phyloP scores from a whole-genome alignment of 2,113 vertebrate species.

The Tiliqua scincoides region DNA sequence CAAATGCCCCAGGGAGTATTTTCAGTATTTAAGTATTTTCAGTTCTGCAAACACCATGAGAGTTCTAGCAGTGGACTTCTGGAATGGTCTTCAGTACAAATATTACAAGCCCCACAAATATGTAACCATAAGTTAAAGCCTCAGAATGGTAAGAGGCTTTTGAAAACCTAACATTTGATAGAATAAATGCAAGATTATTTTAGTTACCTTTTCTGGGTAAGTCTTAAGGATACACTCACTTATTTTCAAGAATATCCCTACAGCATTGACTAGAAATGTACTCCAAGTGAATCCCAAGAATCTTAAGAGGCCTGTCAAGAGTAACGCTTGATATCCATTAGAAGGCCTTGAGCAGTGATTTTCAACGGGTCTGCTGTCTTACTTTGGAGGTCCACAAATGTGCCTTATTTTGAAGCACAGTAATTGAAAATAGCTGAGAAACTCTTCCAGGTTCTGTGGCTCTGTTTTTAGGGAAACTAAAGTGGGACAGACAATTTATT shows the following conservation, averaged over 20 bases:
- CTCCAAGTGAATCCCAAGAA: neutral
- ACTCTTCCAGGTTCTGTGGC: too few relatives aligned
- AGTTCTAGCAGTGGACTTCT: neutral
- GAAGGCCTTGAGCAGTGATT: too few relatives aligned
- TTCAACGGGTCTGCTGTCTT: too few relatives aligned
- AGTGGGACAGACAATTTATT: too few relatives aligned
- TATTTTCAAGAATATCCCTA: neutral
- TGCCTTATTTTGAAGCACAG: too few relatives aligned
- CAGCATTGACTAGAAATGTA: neutral
- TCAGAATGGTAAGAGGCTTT: neutral
- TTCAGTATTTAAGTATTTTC: neutral
- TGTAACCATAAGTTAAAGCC: neutral
- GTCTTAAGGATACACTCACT: neutral
- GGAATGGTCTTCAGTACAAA: neutral
- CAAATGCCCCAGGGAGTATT: too few relatives aligned
- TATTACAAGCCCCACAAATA: too few relatives aligned
- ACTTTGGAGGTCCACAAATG: too few relatives aligned
- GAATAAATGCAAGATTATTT: neutral
- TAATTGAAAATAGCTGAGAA: too few relatives aligned
- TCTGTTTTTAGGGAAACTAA: too few relatives aligned
- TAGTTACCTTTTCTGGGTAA: neutral
- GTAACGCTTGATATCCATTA: too few relatives aligned
- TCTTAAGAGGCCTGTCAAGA: neutral
- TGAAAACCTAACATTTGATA: neutral
- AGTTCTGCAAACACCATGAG: too few relatives aligned